These are phyloP conservation scores for Craterocephalus amniculus DNA, from an alignment of 2,797 vertebrate species.

Conservation along the genomic window DNA sequence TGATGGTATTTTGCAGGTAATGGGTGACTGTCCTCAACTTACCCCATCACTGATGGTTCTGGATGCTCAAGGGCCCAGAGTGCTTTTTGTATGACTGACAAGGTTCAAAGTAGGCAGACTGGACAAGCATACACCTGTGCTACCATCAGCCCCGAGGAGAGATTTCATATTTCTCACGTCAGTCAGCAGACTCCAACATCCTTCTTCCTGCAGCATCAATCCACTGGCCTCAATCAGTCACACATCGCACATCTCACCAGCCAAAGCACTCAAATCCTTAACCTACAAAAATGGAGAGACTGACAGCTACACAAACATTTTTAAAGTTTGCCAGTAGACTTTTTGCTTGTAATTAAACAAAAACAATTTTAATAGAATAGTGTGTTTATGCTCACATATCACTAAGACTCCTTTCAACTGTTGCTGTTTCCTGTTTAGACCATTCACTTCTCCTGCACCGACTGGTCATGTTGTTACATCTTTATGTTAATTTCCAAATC, in stretches of 20 bases:
- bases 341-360: constrained; percentile 3
- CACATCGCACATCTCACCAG: constrained; percentile 15
- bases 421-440: background rate
- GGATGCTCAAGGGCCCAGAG: constrained; percentile 45
- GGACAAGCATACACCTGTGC: constrained; percentile 66
- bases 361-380: background rate
- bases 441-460: background rate
- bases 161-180: constrained; percentile 60
- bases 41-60: constrained; percentile 29
- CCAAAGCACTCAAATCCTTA: constrained; percentile 47
- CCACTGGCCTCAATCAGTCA: constrained; percentile 71
- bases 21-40: constrained; percentile 33
- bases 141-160: constrained; percentile 53
- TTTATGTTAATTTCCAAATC: constrained; percentile 13
- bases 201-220: constrained; percentile 63
- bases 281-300: constrained; percentile 33
- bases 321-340: constrained; percentile 7
- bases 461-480: background rate
- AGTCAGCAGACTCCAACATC: constrained; percentile 43
- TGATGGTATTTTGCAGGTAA: constrained; percentile 31
- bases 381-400: background rate
- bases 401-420: background rate
- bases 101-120: constrained; percentile 33
- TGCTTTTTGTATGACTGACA: constrained; percentile 53
- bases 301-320: constrained; percentile 24